Percentiles rank a stretch among this genome's conserved stretches.
phyloP scores from a whole-genome alignment of 2,888 invertebrate species.

The Acleris literana region DNA sequence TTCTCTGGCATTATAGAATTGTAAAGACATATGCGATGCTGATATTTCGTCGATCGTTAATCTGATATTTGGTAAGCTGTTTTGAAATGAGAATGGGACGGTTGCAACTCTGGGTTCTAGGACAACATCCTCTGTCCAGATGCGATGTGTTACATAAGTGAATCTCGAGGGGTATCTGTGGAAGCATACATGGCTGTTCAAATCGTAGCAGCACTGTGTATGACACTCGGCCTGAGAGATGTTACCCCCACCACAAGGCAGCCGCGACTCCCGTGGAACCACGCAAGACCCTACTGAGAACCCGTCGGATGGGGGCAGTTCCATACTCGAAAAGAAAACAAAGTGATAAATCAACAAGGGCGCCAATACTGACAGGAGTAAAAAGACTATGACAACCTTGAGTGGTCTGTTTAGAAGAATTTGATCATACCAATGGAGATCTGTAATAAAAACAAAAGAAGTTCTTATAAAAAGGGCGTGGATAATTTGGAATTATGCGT shows the following conservation, averaged over 20 bases:
- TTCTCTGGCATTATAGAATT: conserved; percentile 59
- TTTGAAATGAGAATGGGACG: conserved; percentile 59
- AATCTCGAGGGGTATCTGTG: conserved; percentile 81
- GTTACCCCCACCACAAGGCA: conserved; percentile 66
- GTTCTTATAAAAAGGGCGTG: too few relatives aligned
- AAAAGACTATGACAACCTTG: conserved; percentile 53
- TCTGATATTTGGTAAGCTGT: conserved; percentile 53
- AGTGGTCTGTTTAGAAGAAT: conserved; percentile 66
- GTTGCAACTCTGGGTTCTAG: conserved; percentile 61
- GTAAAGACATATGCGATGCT: conserved; percentile 61
- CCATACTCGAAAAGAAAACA: conserved; percentile 53
- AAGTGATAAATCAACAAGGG: conserved; percentile 67
- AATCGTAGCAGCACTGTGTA: conserved; percentile 79
- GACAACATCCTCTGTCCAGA: conserved; percentile 61
- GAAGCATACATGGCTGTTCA: conserved; percentile 67
- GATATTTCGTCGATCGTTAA: conserved; percentile 69
- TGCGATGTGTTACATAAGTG: conserved; percentile 65
- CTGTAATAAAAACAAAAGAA: conserved; percentile 54
- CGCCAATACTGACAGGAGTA: conserved; percentile 52
- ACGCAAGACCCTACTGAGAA: conserved; percentile 71
- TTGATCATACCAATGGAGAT: conserved; percentile 67
- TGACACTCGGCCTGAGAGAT: conserved; percentile 64
- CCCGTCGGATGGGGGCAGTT: conserved; percentile 63
- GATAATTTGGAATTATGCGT: too few relatives aligned
- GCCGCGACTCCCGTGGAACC: conserved; percentile 54